Evolutionary conservation across 2,888 invertebrate species (phyloP).

Genomic region (Acanthosoma haemorrhoidale): DNA sequence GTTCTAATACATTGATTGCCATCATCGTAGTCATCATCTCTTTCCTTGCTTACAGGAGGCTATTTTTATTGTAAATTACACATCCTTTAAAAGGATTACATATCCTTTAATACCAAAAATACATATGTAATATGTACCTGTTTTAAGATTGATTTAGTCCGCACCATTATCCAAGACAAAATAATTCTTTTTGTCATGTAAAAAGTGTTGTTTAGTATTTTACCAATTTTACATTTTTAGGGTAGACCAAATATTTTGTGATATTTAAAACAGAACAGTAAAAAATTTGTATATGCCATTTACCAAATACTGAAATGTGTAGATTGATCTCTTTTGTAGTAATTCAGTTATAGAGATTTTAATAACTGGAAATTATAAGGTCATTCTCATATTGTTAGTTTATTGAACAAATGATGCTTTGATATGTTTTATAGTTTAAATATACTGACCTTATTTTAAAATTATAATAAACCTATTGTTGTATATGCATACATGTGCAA

Average conservation of each 20-base stretch:
- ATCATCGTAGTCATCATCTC: constrained; percentile 41
- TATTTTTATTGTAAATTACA: constrained; percentile 36
- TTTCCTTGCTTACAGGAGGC: constrained; percentile 41
- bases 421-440: too few species aligned
- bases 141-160: background rate
- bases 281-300: background rate
- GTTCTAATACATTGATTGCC: constrained; percentile 39
- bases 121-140: constrained; percentile 8
- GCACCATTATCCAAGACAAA: background rate
- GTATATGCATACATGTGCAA: too few species aligned
- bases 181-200: background rate
- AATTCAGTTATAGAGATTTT: too few species aligned
- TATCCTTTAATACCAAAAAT: constrained; percentile 27
- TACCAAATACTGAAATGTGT: background rate
- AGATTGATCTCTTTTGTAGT: background rate
- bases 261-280: background rate
- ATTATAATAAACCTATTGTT: too few species aligned
- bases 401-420: too few species aligned
- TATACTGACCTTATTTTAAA: too few species aligned
- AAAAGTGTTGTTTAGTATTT: background rate
- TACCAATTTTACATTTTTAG: background rate
- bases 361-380: too few species aligned
- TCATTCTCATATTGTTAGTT: too few species aligned
- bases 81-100: background rate
- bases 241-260: background rate